phyloP scores from a whole-genome alignment of 2,113 vertebrate genomes.

The Falcunculus frontatus region DNA sequence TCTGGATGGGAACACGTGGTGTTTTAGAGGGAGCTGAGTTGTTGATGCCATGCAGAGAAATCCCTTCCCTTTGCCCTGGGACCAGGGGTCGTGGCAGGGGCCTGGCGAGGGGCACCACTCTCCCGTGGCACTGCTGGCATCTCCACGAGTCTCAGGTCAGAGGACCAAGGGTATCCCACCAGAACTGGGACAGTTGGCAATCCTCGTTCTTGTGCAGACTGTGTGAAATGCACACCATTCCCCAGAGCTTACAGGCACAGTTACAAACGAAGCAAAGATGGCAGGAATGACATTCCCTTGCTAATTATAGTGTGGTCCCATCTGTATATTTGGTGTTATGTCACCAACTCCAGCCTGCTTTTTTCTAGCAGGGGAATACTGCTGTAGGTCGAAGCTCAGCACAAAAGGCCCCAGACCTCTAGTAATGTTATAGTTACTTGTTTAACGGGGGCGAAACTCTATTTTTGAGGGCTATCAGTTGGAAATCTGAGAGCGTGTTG shows the following conservation, averaged over 20 bases:
- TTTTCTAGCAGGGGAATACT: slow-evolving; percentile 31
- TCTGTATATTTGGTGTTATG: slow-evolving; percentile 66
- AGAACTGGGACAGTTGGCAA: slow-evolving; percentile 55
- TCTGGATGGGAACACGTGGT: not conserved
- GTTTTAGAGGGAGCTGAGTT: not conserved
- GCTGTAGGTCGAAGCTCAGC: slow-evolving; percentile 20
- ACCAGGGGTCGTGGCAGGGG: not conserved
- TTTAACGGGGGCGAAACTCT: not conserved
- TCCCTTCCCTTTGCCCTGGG: not conserved
- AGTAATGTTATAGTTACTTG: not conserved
- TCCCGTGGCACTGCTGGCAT: rapidly evolving
- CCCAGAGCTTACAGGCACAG: slow-evolving; percentile 57
- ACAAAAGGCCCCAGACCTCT: slow-evolving; percentile 22
- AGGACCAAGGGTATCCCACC: slow-evolving; percentile 39
- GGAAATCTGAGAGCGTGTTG: not conserved
- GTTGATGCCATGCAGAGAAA: not conserved
- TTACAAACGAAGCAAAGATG: slow-evolving; percentile 48
- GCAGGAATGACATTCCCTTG: slow-evolving; percentile 62
- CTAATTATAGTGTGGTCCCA: slow-evolving; percentile 67
- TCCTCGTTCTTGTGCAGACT: slow-evolving; percentile 22
- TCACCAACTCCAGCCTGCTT: slow-evolving; percentile 48
- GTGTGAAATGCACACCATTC: slow-evolving; percentile 61
- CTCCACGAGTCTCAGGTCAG: not conserved
- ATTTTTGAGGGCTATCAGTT: not conserved
- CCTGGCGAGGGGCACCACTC: rapidly evolving